Conservation (phyloP, 2,888 invertebrate genomes). For the Orthonevra nobilis region DNA sequence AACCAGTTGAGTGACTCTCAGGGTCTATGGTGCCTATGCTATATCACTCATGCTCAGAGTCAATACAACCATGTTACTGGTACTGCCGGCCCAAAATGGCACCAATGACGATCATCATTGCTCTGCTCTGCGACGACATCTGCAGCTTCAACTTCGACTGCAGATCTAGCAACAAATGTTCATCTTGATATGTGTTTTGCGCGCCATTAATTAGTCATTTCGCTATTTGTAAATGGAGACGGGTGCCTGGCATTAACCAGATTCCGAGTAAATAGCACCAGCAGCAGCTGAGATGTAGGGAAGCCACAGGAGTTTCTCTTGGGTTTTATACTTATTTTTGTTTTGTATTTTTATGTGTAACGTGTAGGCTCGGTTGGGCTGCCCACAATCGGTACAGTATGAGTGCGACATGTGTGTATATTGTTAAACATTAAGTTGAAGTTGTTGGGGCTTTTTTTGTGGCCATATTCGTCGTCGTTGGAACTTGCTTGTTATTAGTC, state of each 20-base stretch:
- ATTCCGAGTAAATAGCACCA: slow-evolving; percentile 73
- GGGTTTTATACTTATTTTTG: slow-evolving; percentile 29
- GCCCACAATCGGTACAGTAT: slow-evolving; percentile 57
- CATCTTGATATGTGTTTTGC: slow-evolving; percentile 74
- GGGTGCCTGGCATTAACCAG: slow-evolving; percentile 74
- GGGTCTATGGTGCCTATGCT: slow-evolving; percentile 57
- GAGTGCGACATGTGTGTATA: slow-evolving; percentile 67
- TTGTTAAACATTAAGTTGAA: slow-evolving; percentile 66
- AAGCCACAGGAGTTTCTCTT: slow-evolving; percentile 66
- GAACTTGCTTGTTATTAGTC: slow-evolving; percentile 23
- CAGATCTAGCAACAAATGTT: slow-evolving; percentile 71
- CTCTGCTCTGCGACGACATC: slow-evolving; percentile 50
- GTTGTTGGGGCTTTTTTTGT: slow-evolving; percentile 59
- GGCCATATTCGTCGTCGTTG: slow-evolving; percentile 15
- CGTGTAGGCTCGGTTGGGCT: slow-evolving; percentile 55
- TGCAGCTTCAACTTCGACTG: slow-evolving; percentile 36
- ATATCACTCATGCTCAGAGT: slow-evolving; percentile 66
- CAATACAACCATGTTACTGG: slow-evolving; percentile 60
- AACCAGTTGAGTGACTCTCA: slow-evolving; percentile 70
- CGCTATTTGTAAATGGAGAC: slow-evolving; percentile 74
- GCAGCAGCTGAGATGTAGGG: slow-evolving; percentile 41
- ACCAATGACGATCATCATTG: slow-evolving; percentile 69
- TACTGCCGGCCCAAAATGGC: slow-evolving; percentile 67
- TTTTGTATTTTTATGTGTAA: slow-evolving; percentile 25
- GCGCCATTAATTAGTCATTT: slow-evolving; percentile 75